Evolutionary conservation across 2,797 vertebrate genomes (phyloP), one percentile per base, ranked within the genome.

Genomic region (Cottoperca gobio): DNA sequence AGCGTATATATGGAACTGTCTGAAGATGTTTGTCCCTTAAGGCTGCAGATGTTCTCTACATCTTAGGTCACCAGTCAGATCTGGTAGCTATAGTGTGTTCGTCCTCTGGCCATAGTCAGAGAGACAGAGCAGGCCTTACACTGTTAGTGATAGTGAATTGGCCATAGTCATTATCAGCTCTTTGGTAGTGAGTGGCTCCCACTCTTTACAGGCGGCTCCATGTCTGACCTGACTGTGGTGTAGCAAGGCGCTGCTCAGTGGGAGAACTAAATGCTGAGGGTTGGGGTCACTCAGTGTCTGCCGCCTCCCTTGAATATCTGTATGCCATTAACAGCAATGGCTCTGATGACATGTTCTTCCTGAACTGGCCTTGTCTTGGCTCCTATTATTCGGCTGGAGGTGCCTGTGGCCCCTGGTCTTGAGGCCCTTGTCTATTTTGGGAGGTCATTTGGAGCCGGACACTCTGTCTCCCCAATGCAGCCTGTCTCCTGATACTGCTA

Each of bases 401-500:
- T 85, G 88, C 84, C 79, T 68, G 54, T 79, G 87, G 86, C 80
- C 86, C 90, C 70, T 89, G 88, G 93, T 92, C 92, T 91, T 93
- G 91, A 93, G 86, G 91, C 91, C 91, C 92, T 94, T 91, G 93
- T 94, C 93, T 95, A 95, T 96, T 96, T 95, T 92, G 89, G 95
- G 96, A 96, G 95, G 95, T 95, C 93, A 94, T 96, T 96, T 95
- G 95, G 95, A 95, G 95, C 93, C 92, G 93, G 75, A 94, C 82
- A 89, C 92, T 87, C 91, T 94, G 94, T 96, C 94, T 95, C 93
- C 92, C 92, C 89, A 85, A 91, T 48, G 89, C 93, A 82, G 94
- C 92, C 91, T 94, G 94, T 95, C 95, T 95, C 88, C 96, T 95
- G 96, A 97, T 96, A 97, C 94, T 80, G 88, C 95, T 95, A 96